Conservation (phyloP, 2,888 invertebrate species). For the Ochropleura plecta region DNA sequence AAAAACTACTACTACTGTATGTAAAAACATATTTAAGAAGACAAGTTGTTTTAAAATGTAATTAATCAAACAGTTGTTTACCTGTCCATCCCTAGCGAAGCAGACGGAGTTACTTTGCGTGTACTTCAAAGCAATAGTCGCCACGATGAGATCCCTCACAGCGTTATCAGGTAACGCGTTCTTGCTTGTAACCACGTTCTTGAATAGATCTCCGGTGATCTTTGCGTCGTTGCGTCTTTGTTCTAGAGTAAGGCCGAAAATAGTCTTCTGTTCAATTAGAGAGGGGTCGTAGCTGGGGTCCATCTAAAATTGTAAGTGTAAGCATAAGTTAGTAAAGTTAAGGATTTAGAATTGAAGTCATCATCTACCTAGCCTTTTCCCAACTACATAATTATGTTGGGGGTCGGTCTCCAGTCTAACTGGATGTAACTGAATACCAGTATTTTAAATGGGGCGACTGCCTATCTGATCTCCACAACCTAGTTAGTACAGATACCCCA, state of each 20-base stretch:
- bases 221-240: slow-evolving; percentile 96
- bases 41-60: neutral
- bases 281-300: slow-evolving; percentile 96
- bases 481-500: too few species aligned
- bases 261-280: slow-evolving; percentile 93
- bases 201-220: slow-evolving; percentile 94
- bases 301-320: slow-evolving; percentile 90
- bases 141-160: slow-evolving; percentile 97
- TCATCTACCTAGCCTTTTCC: too few species aligned
- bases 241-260: slow-evolving; percentile 91
- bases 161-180: slow-evolving; percentile 93
- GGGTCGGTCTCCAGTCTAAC: too few species aligned
- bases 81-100: slow-evolving; percentile 97
- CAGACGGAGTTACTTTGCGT: slow-evolving; percentile 99
- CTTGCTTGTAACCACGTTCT: slow-evolving; percentile 94
- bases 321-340: too few species aligned
- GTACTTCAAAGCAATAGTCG: slow-evolving; percentile 98
- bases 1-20: too few species aligned
- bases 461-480: too few species aligned
- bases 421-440: too few species aligned
- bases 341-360: too few species aligned
- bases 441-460: too few species aligned
- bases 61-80: slow-evolving; percentile 71
- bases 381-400: too few species aligned
- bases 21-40: too few species aligned